phyloP scores from a whole-genome alignment of 2,113 vertebrate species.

The Chaenocephalus aceratus region DNA sequence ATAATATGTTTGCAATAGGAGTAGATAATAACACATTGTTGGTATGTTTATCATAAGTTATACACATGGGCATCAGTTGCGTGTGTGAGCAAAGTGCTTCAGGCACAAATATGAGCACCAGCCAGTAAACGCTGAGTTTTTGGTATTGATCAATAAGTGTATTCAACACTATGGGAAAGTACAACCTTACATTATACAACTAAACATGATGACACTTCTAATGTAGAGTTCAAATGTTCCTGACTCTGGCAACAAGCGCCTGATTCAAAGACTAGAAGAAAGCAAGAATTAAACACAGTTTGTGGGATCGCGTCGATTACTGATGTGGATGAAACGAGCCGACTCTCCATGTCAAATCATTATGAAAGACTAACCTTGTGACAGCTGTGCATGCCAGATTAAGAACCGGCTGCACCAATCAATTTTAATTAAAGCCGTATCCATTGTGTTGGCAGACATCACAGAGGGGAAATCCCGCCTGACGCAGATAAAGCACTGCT shows the following conservation, averaged over 20 bases:
- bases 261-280: slow-evolving; percentile 5
- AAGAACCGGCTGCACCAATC: slow-evolving; percentile 56
- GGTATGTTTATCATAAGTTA: too few species aligned
- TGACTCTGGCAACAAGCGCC: background rate
- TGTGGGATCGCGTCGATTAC: slow-evolving; percentile 17
- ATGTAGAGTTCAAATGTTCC: background rate
- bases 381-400: slow-evolving; percentile 62
- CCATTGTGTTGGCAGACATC: slow-evolving; percentile 66
- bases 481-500: slow-evolving; percentile 46
- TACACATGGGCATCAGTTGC: too few species aligned
- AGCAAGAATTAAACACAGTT: background rate
- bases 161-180: background rate
- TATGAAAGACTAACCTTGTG: slow-evolving; percentile 50
- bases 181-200: background rate
- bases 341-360: slow-evolving; percentile 29
- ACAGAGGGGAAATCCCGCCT: slow-evolving; percentile 53
- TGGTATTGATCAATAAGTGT: background rate
- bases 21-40: too few species aligned
- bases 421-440: slow-evolving; percentile 75
- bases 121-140: background rate
- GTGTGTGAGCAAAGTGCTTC: background rate
- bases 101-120: slow-evolving; percentile 1
- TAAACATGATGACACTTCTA: background rate
- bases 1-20: too few species aligned
- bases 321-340: slow-evolving; percentile 35